These are phyloP conservation scores for Stenopsyche tienmushanensis DNA, from an alignment of 1,140 invertebrate species.

Conservation along the genomic window DNA sequence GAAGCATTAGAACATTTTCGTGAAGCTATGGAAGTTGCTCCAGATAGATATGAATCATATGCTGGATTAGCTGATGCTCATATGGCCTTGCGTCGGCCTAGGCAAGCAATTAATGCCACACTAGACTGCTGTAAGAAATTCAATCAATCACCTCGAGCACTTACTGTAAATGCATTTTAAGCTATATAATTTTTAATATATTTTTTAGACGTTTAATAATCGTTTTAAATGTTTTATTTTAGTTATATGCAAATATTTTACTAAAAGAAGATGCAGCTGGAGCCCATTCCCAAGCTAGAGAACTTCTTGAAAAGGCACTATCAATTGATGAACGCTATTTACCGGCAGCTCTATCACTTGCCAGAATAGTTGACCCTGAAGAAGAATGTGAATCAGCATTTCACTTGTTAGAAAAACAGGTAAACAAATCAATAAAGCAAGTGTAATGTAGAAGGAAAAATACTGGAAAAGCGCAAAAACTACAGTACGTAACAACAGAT, in stretches of 20 bases:
- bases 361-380: constrained; percentile 61
- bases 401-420: constrained; percentile 60
- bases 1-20: constrained; percentile 72
- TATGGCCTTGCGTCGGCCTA: constrained; percentile 62
- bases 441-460: too few relatives aligned
- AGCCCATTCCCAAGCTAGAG: constrained; percentile 62
- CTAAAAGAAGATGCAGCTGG: constrained; percentile 62
- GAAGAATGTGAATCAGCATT: constrained; percentile 60
- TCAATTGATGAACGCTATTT: constrained; percentile 63
- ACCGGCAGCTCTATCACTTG: constrained; percentile 67
- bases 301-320: constrained; percentile 67
- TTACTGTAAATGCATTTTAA: constrained; percentile 59
- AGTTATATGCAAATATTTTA: constrained; percentile 70
- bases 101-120: constrained; percentile 71
- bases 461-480: too few relatives aligned
- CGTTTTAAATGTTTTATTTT: constrained; percentile 43
- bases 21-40: constrained; percentile 66
- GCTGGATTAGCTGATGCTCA: constrained; percentile 74
- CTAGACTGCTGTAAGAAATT: constrained; percentile 69
- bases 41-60: constrained; percentile 64
- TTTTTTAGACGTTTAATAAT: background rate
- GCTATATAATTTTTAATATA: background rate
- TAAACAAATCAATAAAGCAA: constrained; percentile 36
- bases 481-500: too few relatives aligned
- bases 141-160: constrained; percentile 66